Base-by-base conservation (phyloP, 2,888 invertebrate genomes). In the Callinectes sapidus region DNA sequence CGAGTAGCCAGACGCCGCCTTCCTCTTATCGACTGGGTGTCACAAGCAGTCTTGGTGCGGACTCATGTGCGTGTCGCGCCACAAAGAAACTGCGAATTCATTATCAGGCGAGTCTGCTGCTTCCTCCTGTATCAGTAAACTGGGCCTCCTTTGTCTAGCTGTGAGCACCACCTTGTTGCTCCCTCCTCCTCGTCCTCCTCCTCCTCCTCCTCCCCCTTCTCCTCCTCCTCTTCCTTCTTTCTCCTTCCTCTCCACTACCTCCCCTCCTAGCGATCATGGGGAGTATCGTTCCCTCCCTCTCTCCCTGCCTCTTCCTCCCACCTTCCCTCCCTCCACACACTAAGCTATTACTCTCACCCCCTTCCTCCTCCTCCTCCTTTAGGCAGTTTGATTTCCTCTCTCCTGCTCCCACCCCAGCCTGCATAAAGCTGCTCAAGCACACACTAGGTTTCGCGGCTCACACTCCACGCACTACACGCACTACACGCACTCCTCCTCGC, bases 351-450 rank as follows among this genome's bases (percentile, higher is more conserved):
- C 87, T 87, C 42, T 87, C 35, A 81, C 32, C 87, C 54, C 87
- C 54, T 54, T 87, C 87, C 54, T 87, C 87, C 54, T 54, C 87
- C 42, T 54, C 81, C 81, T 81, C 81, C 81, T 81, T 48, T 54
- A 87, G 81, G 81, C 81, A 81, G 81, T 81, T 81, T 81, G 81
- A 81, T 81, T 81, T 81, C 81, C 81, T 81, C 81, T 81, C 81
- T 35, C 81, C 81, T 13, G 35, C 87, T 48, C 87, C 87, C 42
- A 48, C 87, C 87, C 54, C 48, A 54, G n/a, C 42, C 87, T 87
- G 48, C 54, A 81, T 81, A 81, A 32, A 81, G 81, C 81, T 16
- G 81, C 81, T 81, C 81, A 81, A 81, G 81, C 81, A 81, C 81
- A 35, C 81, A 81, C 71, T 28, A 77, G 71, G 71, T 77, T 77